Evolutionary conservation across 2,113 vertebrate genomes (phyloP).

Genomic region (Oncorhynchus masou): DNA sequence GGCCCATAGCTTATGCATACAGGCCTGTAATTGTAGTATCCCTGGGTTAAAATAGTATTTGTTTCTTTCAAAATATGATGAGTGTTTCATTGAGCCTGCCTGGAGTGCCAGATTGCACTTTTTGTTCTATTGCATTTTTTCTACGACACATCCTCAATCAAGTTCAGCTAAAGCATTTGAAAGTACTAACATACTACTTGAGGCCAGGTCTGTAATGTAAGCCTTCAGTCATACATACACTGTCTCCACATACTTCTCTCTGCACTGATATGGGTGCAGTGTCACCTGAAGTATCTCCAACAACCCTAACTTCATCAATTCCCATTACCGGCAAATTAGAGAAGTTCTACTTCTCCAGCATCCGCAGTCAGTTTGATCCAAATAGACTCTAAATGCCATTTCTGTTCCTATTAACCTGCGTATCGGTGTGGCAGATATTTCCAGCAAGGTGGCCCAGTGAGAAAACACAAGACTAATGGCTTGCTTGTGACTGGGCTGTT

Average conservation of each 20-base stretch:
- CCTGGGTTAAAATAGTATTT: too few relatives aligned
- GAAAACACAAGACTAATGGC: conserved; percentile 95
- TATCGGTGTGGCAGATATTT: conserved; percentile 98
- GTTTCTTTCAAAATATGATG: too few relatives aligned
- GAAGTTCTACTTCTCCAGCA: conserved; percentile 94
- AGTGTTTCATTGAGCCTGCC: too few relatives aligned
- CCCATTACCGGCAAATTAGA: conserved; percentile 99
- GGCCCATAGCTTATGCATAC: not conserved
- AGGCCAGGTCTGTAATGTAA: not conserved
- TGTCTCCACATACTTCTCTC: conserved; percentile 35
- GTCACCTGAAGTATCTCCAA: conserved; percentile 85
- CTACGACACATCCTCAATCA: too few relatives aligned
- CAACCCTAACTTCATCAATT: conserved; percentile 98
- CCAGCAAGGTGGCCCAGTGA: conserved; percentile 92
- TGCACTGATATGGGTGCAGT: conserved; percentile 74
- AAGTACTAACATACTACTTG: too few relatives aligned
- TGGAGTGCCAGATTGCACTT: too few relatives aligned
- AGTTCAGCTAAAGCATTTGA: too few relatives aligned
- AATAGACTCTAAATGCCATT: conserved; percentile 99
- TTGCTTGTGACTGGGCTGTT: conserved; percentile 99
- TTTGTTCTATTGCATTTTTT: too few relatives aligned
- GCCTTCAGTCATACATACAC: not conserved
- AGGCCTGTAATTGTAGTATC: not conserved
- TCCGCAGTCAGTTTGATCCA: conserved; percentile 98
- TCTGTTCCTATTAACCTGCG: conserved; percentile 99